Conservation (phyloP, 2,888 invertebrate species). For the Willowsia nigromaculata region DNA sequence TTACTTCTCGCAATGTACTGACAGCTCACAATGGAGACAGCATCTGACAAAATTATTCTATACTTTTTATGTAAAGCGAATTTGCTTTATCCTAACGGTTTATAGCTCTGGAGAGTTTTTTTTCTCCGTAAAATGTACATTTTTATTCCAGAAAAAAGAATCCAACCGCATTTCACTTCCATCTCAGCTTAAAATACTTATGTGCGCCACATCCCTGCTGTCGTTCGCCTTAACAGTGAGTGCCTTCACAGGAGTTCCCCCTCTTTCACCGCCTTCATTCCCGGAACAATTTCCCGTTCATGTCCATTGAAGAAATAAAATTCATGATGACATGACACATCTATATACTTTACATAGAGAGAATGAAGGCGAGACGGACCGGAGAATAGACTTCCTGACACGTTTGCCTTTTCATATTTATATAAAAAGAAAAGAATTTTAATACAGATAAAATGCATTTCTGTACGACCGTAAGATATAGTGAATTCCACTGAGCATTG, state of each 20-base stretch:
- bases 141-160: neutral
- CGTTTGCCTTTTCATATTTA: slow-evolving; percentile 49
- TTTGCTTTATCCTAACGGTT: slow-evolving; percentile 29
- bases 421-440: neutral
- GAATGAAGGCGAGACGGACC: slow-evolving; percentile 29
- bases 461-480: neutral
- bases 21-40: neutral
- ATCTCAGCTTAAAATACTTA: neutral
- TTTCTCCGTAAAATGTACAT: neutral
- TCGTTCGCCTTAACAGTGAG: slow-evolving; percentile 47
- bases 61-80: slow-evolving; percentile 49
- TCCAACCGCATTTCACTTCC: neutral
- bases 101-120: neutral
- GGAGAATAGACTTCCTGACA: slow-evolving; percentile 58
- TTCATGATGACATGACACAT: slow-evolving; percentile 66
- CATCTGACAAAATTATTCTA: neutral
- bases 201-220: neutral
- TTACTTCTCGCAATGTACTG: neutral
- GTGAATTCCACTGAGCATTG: too few species aligned
- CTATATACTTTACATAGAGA: slow-evolving; percentile 67
- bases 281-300: slow-evolving; percentile 70
- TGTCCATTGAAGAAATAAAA: slow-evolving; percentile 69
- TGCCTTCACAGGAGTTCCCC: slow-evolving; percentile 63
- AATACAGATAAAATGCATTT: neutral
- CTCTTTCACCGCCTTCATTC: slow-evolving; percentile 62